Evolutionary conservation across 2,888 invertebrate species (phyloP), one percentile per base, ranked within the genome.

Genomic region (Autographa gamma): DNA sequence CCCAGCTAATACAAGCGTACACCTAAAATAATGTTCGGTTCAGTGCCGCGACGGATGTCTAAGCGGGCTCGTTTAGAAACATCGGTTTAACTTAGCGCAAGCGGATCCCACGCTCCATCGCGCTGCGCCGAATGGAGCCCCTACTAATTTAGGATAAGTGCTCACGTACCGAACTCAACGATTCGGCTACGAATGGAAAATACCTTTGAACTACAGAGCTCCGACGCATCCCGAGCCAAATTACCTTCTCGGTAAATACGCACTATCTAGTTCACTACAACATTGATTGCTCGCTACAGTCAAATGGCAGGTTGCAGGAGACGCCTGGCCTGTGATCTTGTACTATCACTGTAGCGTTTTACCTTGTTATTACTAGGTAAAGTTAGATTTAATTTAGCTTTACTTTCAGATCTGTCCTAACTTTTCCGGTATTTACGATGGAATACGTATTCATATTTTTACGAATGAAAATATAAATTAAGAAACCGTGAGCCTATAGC

Each of bases 141-240:
- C 87, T 89, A 91, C 92, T 93, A 93, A 93, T 93, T 93, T 91
- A 89, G 89, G 91, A 91, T 92, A 93, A 93, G 92, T 92, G 91
- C 90, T 92, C 91, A 92, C 91, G 92, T 92, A 90, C 85, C 86
- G 76, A 80, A 86, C 86, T 89, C 89, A 89, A 85, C 89, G 88
- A 87, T 88, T 89, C 86, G 84, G 85, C 85, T 86, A 78, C 82
- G 74, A 88, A 85, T 89, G 83, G 84, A 85, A 85, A 88, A 89
- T 89, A 87, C 88, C 89, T 90, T 90, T 90, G 86, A 89, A 89
- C 86, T 85, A 73, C 81, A 83, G 73, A 76, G 84, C 81, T 86
- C 86, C 86, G 86, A 88, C 88, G 87, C 86, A 81, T 81, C 79
- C 76, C 74, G 79, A 85, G 87, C 87, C 86, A 88, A 89, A 86